These are phyloP conservation scores for Strigamia maritima DNA, from an alignment of 2,888 invertebrate species.

Conservation along the genomic window DNA sequence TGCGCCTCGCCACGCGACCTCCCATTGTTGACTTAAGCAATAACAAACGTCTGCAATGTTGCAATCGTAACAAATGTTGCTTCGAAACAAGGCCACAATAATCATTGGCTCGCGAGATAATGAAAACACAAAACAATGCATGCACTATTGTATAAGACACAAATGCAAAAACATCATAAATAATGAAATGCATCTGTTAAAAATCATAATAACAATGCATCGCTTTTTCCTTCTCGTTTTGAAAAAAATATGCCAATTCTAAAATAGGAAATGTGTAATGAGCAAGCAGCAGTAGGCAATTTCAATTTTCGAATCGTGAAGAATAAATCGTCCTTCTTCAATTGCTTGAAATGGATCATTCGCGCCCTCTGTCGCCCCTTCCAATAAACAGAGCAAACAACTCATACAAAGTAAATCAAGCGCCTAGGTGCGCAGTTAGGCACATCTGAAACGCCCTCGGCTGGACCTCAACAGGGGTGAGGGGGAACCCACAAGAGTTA, in stretches of 20 bases:
- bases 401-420: conserved; percentile 13
- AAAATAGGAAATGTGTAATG: not conserved
- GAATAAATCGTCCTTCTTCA: not conserved
- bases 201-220: too few relatives aligned
- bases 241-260: not conserved
- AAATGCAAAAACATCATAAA: not conserved
- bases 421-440: not conserved
- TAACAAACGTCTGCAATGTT: not conserved
- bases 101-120: not conserved
- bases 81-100: not conserved
- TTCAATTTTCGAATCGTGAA: not conserved
- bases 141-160: not conserved
- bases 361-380: conserved; percentile 15
- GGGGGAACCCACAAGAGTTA: not conserved
- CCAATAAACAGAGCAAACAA: conserved; percentile 23
- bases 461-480: not conserved
- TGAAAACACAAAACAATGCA: not conserved
- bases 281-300: not conserved
- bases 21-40: conserved; percentile 1
- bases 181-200: not conserved
- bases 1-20: conserved; percentile 11
- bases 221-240: too few relatives aligned
- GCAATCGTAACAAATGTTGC: not conserved
- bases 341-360: conserved; percentile 1
- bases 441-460: conserved; percentile 10